Evolutionary conservation across 2,113 vertebrate species (phyloP).

Genomic region (Balaeniceps rex): DNA sequence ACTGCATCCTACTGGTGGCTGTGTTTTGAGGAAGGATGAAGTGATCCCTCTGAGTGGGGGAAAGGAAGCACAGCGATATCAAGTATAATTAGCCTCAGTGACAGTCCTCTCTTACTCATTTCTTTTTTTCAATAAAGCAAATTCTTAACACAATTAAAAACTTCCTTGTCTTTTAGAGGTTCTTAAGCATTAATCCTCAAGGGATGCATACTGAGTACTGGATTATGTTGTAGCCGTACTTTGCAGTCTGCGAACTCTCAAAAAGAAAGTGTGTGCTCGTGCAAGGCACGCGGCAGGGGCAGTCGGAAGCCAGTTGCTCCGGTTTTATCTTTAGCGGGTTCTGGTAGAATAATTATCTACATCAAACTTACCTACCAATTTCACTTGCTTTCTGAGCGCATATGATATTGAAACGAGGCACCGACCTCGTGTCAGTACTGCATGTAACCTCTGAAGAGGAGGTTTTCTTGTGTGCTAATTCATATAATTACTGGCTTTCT

Average conservation of each 20-base stretch:
- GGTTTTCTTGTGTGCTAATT: neutral
- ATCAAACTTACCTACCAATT: neutral
- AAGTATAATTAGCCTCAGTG: neutral
- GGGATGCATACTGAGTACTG: neutral
- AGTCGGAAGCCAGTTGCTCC: neutral
- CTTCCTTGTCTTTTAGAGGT: neutral
- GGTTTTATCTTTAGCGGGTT: neutral
- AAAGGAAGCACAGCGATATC: neutral
- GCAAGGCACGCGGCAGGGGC: neutral
- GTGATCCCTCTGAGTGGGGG: neutral
- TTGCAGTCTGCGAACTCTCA: neutral
- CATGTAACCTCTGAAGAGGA: neutral
- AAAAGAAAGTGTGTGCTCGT: neutral
- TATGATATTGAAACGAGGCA: neutral
- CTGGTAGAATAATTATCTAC: neutral
- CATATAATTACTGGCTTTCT: neutral
- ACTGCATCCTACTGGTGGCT: neutral
- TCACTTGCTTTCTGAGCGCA: neutral
- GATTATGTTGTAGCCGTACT: neutral
- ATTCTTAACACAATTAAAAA: neutral
- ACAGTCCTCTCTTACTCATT: neutral
- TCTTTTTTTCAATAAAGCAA: neutral
- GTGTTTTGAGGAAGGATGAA: neutral
- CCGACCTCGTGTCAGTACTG: fast-evolving
- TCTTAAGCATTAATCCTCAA: neutral